These are phyloP conservation scores for Anguilla megastoma DNA, from an alignment of 2,797 vertebrate genomes.

Conservation along the genomic window DNA sequence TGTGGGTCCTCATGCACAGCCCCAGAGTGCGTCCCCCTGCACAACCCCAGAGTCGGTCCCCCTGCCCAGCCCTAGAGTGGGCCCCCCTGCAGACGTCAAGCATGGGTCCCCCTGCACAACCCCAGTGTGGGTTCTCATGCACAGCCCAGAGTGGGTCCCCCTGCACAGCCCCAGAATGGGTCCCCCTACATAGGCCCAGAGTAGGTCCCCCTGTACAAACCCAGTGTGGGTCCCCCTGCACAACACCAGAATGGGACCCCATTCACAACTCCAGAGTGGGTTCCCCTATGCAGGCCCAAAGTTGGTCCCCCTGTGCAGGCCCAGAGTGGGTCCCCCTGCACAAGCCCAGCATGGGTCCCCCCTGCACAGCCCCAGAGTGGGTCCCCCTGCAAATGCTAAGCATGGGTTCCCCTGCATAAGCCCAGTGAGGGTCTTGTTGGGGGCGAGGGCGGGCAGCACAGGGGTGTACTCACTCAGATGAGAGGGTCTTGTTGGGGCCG, in stretches of 20 bases:
- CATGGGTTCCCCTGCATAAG: background rate
- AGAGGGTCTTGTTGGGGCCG: constrained; percentile 80
- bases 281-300: background rate
- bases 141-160: background rate
- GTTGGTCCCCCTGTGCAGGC: no score
- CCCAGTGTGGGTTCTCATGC: background rate
- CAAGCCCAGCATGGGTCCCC: no score
- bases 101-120: background rate
- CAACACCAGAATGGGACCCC: background rate
- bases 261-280: background rate
- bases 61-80: background rate
- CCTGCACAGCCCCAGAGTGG: background rate
- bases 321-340: background rate
- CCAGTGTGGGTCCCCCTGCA: background rate
- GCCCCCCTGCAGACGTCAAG: background rate
- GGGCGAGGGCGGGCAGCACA: background rate
- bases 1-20: background rate
- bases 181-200: background rate
- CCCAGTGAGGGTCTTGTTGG: background rate
- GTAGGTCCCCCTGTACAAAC: background rate
- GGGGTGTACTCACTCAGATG: constrained; percentile 80
- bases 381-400: background rate
- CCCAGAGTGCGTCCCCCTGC: background rate
- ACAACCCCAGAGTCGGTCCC: background rate
- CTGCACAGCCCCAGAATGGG: background rate